Evolutionary conservation across 2,888 invertebrate genomes (phyloP), one percentile per base, ranked within the genome.

Genomic region (Tachina lurida): DNA sequence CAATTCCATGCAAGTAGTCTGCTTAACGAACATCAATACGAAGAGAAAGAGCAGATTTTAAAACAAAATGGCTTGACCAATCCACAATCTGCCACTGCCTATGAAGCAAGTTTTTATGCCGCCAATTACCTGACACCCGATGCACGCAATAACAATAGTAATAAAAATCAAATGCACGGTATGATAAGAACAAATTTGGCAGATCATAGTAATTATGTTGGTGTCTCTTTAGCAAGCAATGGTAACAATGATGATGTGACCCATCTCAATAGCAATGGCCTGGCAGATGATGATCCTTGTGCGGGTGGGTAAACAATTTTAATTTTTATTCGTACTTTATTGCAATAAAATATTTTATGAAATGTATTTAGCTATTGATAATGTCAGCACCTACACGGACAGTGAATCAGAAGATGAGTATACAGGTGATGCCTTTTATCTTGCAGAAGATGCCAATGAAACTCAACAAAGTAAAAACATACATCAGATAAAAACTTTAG

Each of bases 1-100:
- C 90, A 91, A 83, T 92, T 92, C 88, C 93, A 93, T 87, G 92
- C 91, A 83, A 92, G 91, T 89, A 92, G 89, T 86, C 87, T 92
- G 89, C 88, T 92, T 70, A 91, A 84, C 86, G 88, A 90, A 17
- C 91, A 91, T 73, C 89, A 90, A 73, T 89, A 90, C 52, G 88
- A 88, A 45, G 91, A 92, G 73, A 92, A 91, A 85, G 88, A 88
- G 71, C 88, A 90, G 73, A 89, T 91, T 74, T 88, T 91, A 87
- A 90, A 90, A 12, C 91, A 91, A 86, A 91, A 92, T 80, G 91
- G 91, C 70, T 83, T 91, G 78, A 90, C 89, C 54, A 91, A 91
- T 88, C 90, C 90, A n/a, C 65, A 73, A 65, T 70, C 76, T 17
- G 91, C 89, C 45, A 86, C 89, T 10, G 91, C 91, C 19, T 87